These are phyloP conservation scores for Nixonia krombeini DNA, from an alignment of 1,140 invertebrate species.

Conservation along the genomic window DNA sequence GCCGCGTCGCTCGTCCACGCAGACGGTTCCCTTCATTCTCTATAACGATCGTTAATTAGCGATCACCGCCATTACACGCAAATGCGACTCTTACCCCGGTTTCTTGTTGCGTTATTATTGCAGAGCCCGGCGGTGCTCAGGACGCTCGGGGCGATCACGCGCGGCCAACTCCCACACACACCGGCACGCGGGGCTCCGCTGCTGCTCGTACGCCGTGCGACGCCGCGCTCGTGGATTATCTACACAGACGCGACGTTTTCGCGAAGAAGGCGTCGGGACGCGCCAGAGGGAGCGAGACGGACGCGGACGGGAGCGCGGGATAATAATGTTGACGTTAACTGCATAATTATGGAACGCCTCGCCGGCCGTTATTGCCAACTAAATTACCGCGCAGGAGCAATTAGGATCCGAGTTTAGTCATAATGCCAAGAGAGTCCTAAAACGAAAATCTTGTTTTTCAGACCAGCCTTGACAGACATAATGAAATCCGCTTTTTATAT, in stretches of 20 bases:
- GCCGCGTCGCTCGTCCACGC: neutral
- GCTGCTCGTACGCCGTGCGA: neutral
- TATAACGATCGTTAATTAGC: conserved; percentile 63
- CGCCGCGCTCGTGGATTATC: neutral
- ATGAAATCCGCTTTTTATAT: conserved; percentile 15
- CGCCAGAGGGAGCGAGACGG: conserved; percentile 25
- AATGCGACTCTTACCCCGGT: conserved; percentile 31
- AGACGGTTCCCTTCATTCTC: conserved; percentile 25
- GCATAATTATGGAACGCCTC: conserved; percentile 67
- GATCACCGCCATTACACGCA: conserved; percentile 57
- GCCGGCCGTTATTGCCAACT: conserved; percentile 60
- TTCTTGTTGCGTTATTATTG: conserved; percentile 26
- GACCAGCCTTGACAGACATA: neutral
- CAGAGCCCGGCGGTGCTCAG: conserved; percentile 16
- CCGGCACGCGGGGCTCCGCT: conserved; percentile 12
- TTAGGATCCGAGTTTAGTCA: conserved; percentile 62
- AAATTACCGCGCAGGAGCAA: conserved; percentile 63
- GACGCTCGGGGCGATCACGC: conserved; percentile 12
- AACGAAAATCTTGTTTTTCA: conserved; percentile 41
- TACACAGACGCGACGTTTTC: conserved; percentile 21
- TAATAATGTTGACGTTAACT: conserved; percentile 68
- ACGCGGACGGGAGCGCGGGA: conserved; percentile 43
- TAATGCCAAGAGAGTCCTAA: conserved; percentile 52
- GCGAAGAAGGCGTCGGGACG: conserved; percentile 26
- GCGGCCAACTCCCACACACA: conserved; percentile 17